Evolutionary conservation across 1,140 invertebrate species (phyloP).

Genomic region (Matsumurasca onukii): DNA sequence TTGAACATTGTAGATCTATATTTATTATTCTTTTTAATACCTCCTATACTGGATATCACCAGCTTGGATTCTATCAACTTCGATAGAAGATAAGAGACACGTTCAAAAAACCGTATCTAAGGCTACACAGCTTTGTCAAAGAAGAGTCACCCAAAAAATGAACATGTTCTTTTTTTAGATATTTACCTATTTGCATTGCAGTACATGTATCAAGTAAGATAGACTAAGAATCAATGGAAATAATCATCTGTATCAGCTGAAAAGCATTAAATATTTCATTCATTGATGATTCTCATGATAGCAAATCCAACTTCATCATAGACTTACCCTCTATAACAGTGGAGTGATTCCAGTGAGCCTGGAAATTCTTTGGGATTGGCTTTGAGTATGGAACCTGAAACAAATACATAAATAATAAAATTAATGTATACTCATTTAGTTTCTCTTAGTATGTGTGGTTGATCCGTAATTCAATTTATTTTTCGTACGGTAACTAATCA

Average conservation of each 20-base stretch:
- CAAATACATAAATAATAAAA: conserved; percentile 7
- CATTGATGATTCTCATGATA: background rate
- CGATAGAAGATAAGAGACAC: too few relatives aligned
- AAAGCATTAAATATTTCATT: conserved; percentile 1
- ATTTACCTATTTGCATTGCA: background rate
- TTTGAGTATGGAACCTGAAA: conserved; percentile 81
- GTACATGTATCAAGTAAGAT: background rate
- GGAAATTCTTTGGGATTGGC: conserved; percentile 93
- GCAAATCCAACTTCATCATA: background rate
- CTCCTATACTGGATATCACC: too few relatives aligned
- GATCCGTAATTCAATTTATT: too few relatives aligned
- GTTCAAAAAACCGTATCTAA: too few relatives aligned
- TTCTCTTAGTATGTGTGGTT: too few relatives aligned
- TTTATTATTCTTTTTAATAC: too few relatives aligned
- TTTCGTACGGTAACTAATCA: background rate
- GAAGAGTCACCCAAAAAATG: too few relatives aligned
- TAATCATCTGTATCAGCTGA: background rate
- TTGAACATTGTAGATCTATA: too few relatives aligned
- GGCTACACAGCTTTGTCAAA: too few relatives aligned
- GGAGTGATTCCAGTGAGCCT: conserved; percentile 92
- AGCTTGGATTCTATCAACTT: too few relatives aligned
- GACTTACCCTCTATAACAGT: conserved; percentile 43
- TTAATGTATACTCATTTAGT: too few relatives aligned
- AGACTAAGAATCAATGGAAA: background rate
- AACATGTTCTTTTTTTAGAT: background rate